Percentiles rank a stretch among this genome's conserved stretches.
Evolutionary conservation across 2,888 invertebrate genomes (phyloP).

Genomic region (Fabriciana adippe): DNA sequence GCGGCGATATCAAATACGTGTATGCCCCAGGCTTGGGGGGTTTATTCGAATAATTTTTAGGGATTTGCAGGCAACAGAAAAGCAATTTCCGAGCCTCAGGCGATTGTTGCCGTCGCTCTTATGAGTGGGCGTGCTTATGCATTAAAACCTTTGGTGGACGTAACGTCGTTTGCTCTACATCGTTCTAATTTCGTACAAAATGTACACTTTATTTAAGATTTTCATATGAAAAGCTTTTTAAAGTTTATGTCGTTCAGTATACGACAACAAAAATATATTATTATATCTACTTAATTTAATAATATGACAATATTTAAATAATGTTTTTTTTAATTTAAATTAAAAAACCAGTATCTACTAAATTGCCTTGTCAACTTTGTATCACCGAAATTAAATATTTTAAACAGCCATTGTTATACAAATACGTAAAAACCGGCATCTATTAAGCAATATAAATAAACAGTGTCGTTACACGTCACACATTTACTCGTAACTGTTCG

Average conservation of each 20-base stretch:
- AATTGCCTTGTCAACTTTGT: conserved; percentile 10
- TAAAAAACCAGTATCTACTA: conserved; percentile 12
- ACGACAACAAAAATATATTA: background rate
- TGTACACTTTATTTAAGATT: conserved; percentile 9
- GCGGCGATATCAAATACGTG: conserved; percentile 44
- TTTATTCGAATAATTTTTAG: conserved; percentile 44
- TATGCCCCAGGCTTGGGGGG: conserved; percentile 30
- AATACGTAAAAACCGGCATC: conserved; percentile 49
- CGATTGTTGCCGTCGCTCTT: conserved; percentile 55
- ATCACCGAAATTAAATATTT: conserved; percentile 4
- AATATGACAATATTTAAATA: background rate
- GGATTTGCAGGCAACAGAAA: conserved; percentile 47
- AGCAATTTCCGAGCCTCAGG: conserved; percentile 74
- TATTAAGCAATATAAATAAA: conserved; percentile 50
- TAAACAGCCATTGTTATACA: conserved; percentile 49
- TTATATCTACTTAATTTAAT: background rate
- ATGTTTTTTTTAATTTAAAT: conserved; percentile 7
- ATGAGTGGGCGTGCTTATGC: conserved; percentile 41
- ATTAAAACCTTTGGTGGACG: conserved; percentile 43
- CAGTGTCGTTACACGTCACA: conserved; percentile 54
- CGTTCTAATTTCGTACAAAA: conserved; percentile 34
- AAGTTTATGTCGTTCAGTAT: background rate
- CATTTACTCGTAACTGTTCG: conserved; percentile 48
- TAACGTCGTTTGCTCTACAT: conserved; percentile 41
- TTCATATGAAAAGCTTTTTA: background rate